These are phyloP conservation scores for Pogonocichla stellata DNA, from an alignment of 2,113 vertebrate species.

Conservation along the genomic window DNA sequence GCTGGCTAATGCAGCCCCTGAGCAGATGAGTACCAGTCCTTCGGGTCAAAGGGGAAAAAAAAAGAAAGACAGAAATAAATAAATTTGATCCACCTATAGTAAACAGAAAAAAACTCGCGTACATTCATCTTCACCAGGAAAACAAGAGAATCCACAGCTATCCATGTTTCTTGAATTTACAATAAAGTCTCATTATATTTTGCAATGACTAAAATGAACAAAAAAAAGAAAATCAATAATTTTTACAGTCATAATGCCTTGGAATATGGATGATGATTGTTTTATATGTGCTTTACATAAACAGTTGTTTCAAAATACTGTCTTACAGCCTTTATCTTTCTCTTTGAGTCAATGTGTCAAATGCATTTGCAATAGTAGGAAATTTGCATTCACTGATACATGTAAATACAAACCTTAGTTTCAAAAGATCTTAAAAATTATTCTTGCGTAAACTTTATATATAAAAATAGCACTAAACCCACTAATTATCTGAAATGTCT, in stretches of 20 bases:
- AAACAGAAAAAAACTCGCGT: not conserved
- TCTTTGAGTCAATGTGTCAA: not conserved
- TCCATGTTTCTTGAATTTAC: not conserved
- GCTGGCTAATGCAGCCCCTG: not conserved
- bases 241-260: not conserved
- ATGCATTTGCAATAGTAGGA: not conserved
- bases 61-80: not conserved
- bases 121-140: not conserved
- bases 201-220: not conserved
- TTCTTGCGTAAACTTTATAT: not conserved
- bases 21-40: not conserved
- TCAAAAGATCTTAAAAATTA: not conserved
- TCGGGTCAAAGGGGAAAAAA: not conserved
- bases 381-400: not conserved
- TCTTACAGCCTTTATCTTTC: not conserved
- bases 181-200: not conserved
- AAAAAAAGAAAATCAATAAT: not conserved
- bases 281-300: not conserved
- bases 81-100: fast-evolving
- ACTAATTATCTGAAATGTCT: not conserved
- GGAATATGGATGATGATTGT: not conserved
- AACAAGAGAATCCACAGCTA: not conserved
- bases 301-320: not conserved
- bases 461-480: not conserved
- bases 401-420: not conserved